A percentile compares a stretch with the other conserved stretches of the same genome.
These are phyloP conservation scores for Zygaena filipendulae DNA, from an alignment of 2,888 invertebrate genomes.

Conservation along the genomic window DNA sequence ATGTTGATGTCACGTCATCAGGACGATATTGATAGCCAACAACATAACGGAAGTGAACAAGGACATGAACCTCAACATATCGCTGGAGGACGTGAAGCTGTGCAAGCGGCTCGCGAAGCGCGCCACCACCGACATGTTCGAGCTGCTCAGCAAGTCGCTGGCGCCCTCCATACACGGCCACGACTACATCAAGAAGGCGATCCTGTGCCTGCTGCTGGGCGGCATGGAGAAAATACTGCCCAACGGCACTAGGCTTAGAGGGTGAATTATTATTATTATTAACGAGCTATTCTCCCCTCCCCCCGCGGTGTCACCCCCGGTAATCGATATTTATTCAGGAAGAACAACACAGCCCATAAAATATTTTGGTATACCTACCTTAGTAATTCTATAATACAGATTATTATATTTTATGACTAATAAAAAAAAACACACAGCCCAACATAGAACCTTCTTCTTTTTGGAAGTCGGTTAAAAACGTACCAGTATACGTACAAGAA, in stretches of 20 bases:
- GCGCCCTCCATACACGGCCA: constrained; percentile 99
- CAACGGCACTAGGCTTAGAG: constrained; percentile 92
- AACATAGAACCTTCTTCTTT: too few species aligned
- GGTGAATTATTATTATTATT: constrained; percentile 59
- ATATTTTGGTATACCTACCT: too few species aligned
- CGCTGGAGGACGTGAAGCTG: constrained; percentile 86
- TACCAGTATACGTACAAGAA: too few species aligned
- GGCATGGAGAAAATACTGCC: constrained; percentile 94
- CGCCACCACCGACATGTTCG: constrained; percentile 84
- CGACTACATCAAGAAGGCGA: constrained; percentile 95
- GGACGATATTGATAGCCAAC: constrained; percentile 94
- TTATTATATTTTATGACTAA: too few species aligned
- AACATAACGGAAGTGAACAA: constrained; percentile 91
- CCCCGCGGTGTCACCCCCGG: too few species aligned
- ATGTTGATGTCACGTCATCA: too few species aligned
- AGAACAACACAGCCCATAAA: too few species aligned
- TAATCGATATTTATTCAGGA: too few species aligned
- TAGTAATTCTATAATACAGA: too few species aligned
- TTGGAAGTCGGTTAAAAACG: too few species aligned
- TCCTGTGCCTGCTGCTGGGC: constrained; percentile 92
- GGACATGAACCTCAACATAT: constrained; percentile 81
- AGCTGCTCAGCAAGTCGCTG: constrained; percentile 88
- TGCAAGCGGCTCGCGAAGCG: constrained; percentile 85
- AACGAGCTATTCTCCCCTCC: too few species aligned
- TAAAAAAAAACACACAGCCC: too few species aligned